These are phyloP conservation scores for Chrosomus eos DNA, from an alignment of 2,797 vertebrate species.

Conservation along the genomic window DNA sequence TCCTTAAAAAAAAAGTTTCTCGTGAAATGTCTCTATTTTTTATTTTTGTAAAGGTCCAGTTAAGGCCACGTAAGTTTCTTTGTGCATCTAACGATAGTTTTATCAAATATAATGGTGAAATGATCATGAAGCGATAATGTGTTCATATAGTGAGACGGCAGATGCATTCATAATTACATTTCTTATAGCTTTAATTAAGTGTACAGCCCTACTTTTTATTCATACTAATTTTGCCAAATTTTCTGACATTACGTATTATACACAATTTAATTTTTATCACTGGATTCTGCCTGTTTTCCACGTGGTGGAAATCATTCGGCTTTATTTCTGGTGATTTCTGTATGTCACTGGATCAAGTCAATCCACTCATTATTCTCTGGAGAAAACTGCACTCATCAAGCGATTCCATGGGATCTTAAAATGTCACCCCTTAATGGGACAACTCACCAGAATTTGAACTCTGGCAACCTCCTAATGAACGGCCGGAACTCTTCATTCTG, in stretches of 20 bases:
- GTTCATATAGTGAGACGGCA: not conserved
- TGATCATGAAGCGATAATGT: not conserved
- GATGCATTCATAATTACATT: not conserved
- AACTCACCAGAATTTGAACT: constrained; percentile 98
- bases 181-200: not conserved
- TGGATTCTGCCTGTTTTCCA: not conserved
- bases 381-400: not conserved
- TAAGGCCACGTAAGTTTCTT: no score
- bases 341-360: not conserved
- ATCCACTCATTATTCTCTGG: not conserved
- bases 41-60: no score
- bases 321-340: not conserved
- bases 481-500: constrained; percentile 99
- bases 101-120: no score
- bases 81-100: no score
- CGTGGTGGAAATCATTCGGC: not conserved
- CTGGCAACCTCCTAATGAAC: constrained; percentile 97
- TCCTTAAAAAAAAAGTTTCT: no score
- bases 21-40: no score
- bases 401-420: not conserved
- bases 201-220: not conserved
- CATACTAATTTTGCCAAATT: not conserved
- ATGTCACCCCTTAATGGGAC: not conserved
- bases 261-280: not conserved
- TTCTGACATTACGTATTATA: not conserved